A percentile compares a stretch with the other conserved stretches of the same genome.
Conservation (phyloP, 37 sponge, comb jelly and placozoan species). For the Haliclona indistincta region DNA sequence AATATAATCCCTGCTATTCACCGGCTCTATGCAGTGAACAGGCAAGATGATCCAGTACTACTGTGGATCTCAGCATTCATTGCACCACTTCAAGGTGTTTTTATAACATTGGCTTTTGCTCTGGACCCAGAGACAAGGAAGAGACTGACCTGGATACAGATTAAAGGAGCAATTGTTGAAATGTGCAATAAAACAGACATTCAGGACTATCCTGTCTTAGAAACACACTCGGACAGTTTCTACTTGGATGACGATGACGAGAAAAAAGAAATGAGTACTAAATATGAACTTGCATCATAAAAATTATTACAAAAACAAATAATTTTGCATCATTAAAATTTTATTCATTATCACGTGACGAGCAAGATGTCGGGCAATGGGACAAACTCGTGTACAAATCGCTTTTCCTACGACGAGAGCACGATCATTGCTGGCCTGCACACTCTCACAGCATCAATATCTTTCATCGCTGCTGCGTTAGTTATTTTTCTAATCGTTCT, state of each 20-base stretch:
- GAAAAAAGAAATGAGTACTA: not conserved
- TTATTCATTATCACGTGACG: too few relatives aligned
- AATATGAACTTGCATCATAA: too few relatives aligned
- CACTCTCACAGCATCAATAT: not conserved
- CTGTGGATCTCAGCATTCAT: conserved; percentile 36
- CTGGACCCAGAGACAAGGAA: conserved; percentile 30
- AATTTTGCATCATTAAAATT: too few relatives aligned
- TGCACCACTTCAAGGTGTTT: conserved; percentile 13
- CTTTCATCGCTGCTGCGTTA: not conserved
- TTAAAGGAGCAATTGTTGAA: not conserved
- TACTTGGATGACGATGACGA: not conserved
- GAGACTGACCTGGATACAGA: not conserved
- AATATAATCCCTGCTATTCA: not conserved
- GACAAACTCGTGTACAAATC: not conserved
- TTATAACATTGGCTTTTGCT: conserved; percentile 29
- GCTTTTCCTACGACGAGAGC: not conserved
- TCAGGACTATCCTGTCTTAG: not conserved
- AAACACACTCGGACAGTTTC: not conserved
- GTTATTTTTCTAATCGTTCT: conserved; percentile 51
- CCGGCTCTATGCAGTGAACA: not conserved
- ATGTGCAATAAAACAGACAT: not conserved
- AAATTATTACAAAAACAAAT: too few relatives aligned
- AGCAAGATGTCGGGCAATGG: too few relatives aligned
- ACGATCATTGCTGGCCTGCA: conserved; percentile 17
- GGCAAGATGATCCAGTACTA: not conserved